Conservation (phyloP, 1,140 invertebrate genomes). For the Drosophila arizonae region DNA sequence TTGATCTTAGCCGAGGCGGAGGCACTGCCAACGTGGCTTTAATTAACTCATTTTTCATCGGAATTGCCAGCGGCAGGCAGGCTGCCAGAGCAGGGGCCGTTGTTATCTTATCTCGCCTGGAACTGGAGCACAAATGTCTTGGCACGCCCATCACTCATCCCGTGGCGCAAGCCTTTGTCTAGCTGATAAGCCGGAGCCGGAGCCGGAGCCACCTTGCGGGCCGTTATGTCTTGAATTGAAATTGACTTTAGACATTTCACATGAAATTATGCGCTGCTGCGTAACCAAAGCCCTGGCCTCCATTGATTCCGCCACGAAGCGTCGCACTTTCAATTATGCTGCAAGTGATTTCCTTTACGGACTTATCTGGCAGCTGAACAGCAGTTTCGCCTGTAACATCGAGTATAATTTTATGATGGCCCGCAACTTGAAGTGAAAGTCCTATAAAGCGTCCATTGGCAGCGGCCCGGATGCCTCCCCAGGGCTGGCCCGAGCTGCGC, state of each 20-base stretch:
- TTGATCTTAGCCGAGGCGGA: slow-evolving; percentile 66
- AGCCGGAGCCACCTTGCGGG: slow-evolving; percentile 1
- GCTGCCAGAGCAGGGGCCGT: neutral
- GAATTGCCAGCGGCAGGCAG: slow-evolving; percentile 47
- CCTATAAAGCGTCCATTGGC: slow-evolving; percentile 60
- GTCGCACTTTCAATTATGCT: slow-evolving; percentile 50
- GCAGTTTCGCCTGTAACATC: slow-evolving; percentile 52
- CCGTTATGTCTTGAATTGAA: slow-evolving; percentile 57
- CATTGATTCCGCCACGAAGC: slow-evolving; percentile 43
- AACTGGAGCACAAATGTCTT: slow-evolving; percentile 25
- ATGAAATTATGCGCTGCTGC: slow-evolving; percentile 61
- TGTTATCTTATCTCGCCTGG: slow-evolving; percentile 68
- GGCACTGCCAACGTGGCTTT: slow-evolving; percentile 71
- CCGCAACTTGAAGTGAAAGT: slow-evolving; percentile 45
- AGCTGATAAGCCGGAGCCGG: slow-evolving; percentile 52
- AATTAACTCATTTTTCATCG: slow-evolving; percentile 83
- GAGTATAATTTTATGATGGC: slow-evolving; percentile 57
- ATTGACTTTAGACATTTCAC: slow-evolving; percentile 51
- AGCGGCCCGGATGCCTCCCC: slow-evolving; percentile 31
- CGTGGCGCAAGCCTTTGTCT: slow-evolving; percentile 61
- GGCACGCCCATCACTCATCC: slow-evolving; percentile 68
- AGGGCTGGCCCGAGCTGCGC: no score
- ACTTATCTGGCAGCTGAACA: slow-evolving; percentile 60
- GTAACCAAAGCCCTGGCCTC: slow-evolving; percentile 41
- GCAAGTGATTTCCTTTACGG: slow-evolving; percentile 68